These are phyloP conservation scores for Cataglyphis altisquamis DNA, from an alignment of 2,888 invertebrate genomes.

Conservation along the genomic window DNA sequence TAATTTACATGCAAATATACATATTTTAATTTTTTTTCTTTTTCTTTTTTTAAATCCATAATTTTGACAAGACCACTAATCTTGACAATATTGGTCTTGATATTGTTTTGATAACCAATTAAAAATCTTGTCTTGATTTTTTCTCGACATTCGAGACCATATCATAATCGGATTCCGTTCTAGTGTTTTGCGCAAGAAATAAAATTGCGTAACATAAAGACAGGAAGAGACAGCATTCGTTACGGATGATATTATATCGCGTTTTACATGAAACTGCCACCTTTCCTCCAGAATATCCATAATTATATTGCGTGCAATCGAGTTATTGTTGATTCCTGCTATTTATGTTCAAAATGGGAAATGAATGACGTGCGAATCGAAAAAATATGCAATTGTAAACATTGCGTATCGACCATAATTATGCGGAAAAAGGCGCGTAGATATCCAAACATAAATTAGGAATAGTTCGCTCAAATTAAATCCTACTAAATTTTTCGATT, in stretches of 20 bases:
- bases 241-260: conserved; percentile 3
- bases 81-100: no score
- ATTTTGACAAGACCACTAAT: no score
- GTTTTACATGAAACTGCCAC: conserved; percentile 38
- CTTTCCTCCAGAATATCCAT: conserved; percentile 21
- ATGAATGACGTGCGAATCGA: conserved; percentile 47
- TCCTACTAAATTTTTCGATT: background rate
- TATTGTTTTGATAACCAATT: no score
- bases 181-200: background rate
- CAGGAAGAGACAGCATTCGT: background rate
- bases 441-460: background rate
- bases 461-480: background rate
- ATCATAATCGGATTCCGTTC: background rate
- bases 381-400: conserved; percentile 41
- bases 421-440: conserved; percentile 15
- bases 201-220: conserved; percentile 18
- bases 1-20: no score
- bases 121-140: no score
- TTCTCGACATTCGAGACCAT: no score
- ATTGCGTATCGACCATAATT: conserved; percentile 36
- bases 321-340: conserved; percentile 38
- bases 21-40: no score
- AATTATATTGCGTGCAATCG: conserved; percentile 48
- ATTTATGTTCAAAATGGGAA: conserved; percentile 39
- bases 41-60: no score